phyloP scores from a whole-genome alignment of 2,113 vertebrate species.

The Leptobrachium leishanense region DNA sequence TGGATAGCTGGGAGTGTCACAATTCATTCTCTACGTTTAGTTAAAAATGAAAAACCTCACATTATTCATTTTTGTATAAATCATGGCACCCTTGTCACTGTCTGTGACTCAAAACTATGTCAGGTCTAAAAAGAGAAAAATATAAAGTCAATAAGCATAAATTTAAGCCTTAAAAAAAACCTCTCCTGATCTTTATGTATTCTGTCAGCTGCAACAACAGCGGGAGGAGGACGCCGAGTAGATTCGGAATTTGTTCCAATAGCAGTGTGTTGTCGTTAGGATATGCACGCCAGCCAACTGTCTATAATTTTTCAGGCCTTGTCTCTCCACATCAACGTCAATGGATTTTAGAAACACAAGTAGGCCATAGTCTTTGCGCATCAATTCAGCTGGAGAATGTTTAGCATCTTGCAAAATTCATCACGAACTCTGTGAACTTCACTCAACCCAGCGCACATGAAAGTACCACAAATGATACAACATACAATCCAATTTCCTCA shows the following conservation, averaged over 20 bases:
- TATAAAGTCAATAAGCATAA: too few relatives aligned
- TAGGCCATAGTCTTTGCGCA: not conserved
- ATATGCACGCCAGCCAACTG: constrained; percentile 38
- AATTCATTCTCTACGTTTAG: too few relatives aligned
- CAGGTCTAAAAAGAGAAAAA: too few relatives aligned
- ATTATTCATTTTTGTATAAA: too few relatives aligned
- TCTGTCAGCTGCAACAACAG: constrained; percentile 20
- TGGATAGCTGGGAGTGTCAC: too few relatives aligned
- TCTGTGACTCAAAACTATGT: too few relatives aligned
- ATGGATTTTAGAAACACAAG: constrained; percentile 13
- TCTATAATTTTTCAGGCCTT: constrained; percentile 19
- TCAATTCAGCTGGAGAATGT: not conserved
- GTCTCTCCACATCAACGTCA: constrained; percentile 40
- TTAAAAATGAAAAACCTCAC: too few relatives aligned
- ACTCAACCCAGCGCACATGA: not conserved
- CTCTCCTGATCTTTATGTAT: constrained; percentile 16
- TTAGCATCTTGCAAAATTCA: not conserved
- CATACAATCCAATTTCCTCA: too few relatives aligned
- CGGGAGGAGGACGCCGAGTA: constrained; percentile 9
- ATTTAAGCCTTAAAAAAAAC: too few relatives aligned
- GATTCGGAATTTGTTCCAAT: constrained; percentile 35
- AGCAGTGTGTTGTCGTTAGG: constrained; percentile 31
- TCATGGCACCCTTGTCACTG: too few relatives aligned
- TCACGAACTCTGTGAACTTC: not conserved
- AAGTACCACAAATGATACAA: too few relatives aligned